Evolutionary conservation across 1,140 invertebrate species (phyloP), one percentile per base, ranked within the genome.

Genomic region (Nymphalis io): DNA sequence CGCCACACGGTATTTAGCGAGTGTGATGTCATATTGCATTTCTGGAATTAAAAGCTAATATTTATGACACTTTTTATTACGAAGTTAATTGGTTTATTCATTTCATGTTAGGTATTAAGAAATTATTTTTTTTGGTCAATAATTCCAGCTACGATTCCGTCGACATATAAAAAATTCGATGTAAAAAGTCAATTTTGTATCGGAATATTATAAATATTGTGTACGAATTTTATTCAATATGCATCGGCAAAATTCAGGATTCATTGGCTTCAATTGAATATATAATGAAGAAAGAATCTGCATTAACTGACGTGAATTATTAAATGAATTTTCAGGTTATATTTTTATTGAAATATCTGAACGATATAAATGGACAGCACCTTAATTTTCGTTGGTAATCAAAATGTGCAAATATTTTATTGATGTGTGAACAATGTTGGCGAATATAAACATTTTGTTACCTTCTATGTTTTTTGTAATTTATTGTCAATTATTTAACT

Each of bases 341-440:
- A 55, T 55, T 42, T 44, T 33, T 61, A 40, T 57, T 60, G 21
- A 58, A 55, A 59, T 61, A 39, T 46, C 38, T 23, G n/a, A n/a
- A n/a, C 42, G 33, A 46, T 61, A n/a, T 12, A 38, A n/a, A 59
- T 59, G 16, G 39, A 59, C 13, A 23, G 12, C 21, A 55, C 5
- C 20, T 21, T 33, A 55, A 55, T 55, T 27, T 13, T 27, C 51
- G 27, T 55, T n/a, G 13, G 51, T 21, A 33, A 27, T 55, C 21
- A 55, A 53, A 12, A 5, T 4, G 4, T 55, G 20, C 51, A n/a
- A 27, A 55, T n/a, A 27, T 55, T 27, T 55, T 15, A 55, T 27
- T 27, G n/a, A n/a, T n/a, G n/a, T n/a, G n/a, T n/a, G n/a, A n/a
- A n/a, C n/a, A n/a, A n/a, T n/a, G n/a, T n/a, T n/a, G n/a, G n/a